Conservation (phyloP, 2,888 invertebrate genomes). For the Aleiodes alternator region DNA sequence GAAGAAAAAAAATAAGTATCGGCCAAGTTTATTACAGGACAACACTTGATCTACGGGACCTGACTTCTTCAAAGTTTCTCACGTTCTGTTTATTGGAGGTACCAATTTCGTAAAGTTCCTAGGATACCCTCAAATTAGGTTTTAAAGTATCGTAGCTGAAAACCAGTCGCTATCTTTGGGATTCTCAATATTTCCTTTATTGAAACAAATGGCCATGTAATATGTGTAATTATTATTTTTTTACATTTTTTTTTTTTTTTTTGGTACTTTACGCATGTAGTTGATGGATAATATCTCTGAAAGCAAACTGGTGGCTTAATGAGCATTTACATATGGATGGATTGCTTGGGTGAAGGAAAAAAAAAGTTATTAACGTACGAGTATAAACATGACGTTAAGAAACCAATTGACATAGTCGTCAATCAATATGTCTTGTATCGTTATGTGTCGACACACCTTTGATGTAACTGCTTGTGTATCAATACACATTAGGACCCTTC, state of each 20-base stretch:
- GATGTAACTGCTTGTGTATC: slow-evolving; percentile 11
- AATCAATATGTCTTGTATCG: slow-evolving; percentile 1
- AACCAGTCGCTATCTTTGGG: too few species aligned
- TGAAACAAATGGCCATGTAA: neutral
- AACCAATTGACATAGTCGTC: slow-evolving; percentile 20
- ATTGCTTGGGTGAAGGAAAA: neutral
- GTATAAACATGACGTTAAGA: slow-evolving; percentile 18
- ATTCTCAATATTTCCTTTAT: too few species aligned
- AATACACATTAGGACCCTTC: neutral
- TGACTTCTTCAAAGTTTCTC: slow-evolving; percentile 5
- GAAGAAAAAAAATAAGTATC: neutral
- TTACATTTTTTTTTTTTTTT: too few species aligned
- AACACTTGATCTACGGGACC: neutral
- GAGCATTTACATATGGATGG: slow-evolving; percentile 6
- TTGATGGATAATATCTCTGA: neutral
- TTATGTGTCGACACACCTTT: slow-evolving; percentile 7
- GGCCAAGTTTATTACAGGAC: slow-evolving; percentile 8
- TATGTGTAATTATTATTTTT: neutral
- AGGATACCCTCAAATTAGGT: too few species aligned
- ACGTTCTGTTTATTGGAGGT: slow-evolving; percentile 6
- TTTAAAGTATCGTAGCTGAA: too few species aligned
- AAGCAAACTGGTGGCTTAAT: neutral
- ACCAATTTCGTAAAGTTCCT: too few species aligned
- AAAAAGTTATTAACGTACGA: neutral
- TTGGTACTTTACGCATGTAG: too few species aligned